Evolutionary conservation across 2,888 invertebrate species (phyloP).

Genomic region (Bombyx huttoni): DNA sequence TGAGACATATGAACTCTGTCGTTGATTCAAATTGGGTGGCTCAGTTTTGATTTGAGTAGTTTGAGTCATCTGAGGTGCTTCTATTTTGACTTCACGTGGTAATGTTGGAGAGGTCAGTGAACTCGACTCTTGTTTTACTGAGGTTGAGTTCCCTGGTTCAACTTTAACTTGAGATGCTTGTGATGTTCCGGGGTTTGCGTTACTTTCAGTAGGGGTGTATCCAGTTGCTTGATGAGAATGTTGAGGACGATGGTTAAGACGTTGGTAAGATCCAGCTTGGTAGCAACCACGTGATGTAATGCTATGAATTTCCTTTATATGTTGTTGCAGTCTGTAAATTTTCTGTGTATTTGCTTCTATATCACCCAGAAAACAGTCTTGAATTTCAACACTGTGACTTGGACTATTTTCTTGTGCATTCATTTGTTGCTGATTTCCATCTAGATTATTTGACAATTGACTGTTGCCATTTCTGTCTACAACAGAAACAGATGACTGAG

Average conservation of each 20-base stretch:
- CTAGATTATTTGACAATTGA: background rate
- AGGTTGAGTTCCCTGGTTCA: slow-evolving; percentile 28
- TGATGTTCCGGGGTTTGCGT: slow-evolving; percentile 6
- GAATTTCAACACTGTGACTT: background rate
- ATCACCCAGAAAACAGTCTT: background rate
- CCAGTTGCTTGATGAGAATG: slow-evolving; percentile 20
- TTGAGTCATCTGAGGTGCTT: slow-evolving; percentile 14
- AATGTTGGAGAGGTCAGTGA: slow-evolving; percentile 10
- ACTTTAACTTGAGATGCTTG: slow-evolving; percentile 29
- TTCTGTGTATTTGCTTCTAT: slow-evolving; percentile 4
- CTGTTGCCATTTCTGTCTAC: background rate
- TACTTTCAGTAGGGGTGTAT: slow-evolving; percentile 18
- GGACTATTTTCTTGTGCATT: background rate
- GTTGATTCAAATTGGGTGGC: slow-evolving; percentile 16
- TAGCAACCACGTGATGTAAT: slow-evolving; percentile 22
- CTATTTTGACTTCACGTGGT: slow-evolving; percentile 27
- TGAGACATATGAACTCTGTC: slow-evolving; percentile 12
- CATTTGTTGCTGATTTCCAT: no score
- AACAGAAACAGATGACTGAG: background rate
- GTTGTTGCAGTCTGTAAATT: slow-evolving; percentile 9
- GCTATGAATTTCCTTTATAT: slow-evolving; percentile 18
- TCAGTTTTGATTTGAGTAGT: slow-evolving; percentile 31
- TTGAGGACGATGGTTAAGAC: slow-evolving; percentile 13
- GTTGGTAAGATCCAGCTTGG: slow-evolving; percentile 25
- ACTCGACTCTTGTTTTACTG: slow-evolving; percentile 34